phyloP scores from a whole-genome alignment of 2,113 vertebrate genomes.

The Tychaedon coryphoeus region DNA sequence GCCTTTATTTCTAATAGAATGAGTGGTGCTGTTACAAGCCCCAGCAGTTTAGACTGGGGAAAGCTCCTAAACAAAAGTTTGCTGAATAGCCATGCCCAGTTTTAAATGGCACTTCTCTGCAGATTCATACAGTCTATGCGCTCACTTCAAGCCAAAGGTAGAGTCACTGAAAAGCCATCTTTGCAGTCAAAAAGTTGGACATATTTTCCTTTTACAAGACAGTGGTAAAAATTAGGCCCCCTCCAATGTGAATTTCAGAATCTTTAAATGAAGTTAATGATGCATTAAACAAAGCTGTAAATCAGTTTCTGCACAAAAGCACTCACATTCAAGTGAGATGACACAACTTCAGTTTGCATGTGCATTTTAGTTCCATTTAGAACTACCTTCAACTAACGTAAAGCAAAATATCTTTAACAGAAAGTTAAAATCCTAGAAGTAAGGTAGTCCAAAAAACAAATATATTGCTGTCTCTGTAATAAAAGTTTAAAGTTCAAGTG shows the following conservation, averaged over 20 bases:
- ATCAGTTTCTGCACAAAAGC: background rate
- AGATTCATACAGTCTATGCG: background rate
- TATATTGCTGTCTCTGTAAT: background rate
- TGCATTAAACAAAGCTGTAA: background rate
- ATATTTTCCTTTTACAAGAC: background rate
- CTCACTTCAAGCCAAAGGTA: background rate
- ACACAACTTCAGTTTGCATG: background rate
- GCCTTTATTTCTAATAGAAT: background rate
- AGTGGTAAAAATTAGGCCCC: background rate
- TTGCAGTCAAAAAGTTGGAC: background rate
- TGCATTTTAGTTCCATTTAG: background rate
- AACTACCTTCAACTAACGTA: background rate
- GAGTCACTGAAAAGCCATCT: background rate
- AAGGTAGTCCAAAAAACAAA: background rate
- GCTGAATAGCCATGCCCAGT: background rate
- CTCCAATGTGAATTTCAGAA: background rate
- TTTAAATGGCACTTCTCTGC: background rate
- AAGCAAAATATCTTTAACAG: background rate
- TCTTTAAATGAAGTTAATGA: background rate
- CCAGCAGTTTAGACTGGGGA: background rate
- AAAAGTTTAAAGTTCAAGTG: background rate
- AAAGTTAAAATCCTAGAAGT: background rate
- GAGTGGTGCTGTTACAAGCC: background rate
- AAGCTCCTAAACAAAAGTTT: background rate
- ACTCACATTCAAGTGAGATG: background rate